A percentile compares a stretch with the other conserved stretches of the same genome.
Evolutionary conservation across 2,113 vertebrate genomes (phyloP).

Genomic region (Gallinago jamesoni): DNA sequence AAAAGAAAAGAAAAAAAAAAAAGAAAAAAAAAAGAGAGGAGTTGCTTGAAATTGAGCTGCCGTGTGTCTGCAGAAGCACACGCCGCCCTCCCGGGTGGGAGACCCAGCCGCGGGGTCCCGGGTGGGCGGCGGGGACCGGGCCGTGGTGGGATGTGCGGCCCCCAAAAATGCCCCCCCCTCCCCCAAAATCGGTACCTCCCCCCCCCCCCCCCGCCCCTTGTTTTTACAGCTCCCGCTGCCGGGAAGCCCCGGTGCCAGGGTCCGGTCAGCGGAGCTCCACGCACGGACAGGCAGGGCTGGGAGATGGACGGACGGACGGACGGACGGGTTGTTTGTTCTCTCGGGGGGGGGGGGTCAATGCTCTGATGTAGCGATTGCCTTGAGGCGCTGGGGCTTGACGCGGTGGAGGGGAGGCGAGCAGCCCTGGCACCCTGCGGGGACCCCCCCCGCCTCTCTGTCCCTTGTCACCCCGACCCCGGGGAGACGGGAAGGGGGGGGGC

Average conservation of each 20-base stretch:
- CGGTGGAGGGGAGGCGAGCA: not conserved
- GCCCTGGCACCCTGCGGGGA: not conserved
- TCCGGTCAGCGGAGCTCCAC: not conserved
- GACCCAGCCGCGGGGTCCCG: not conserved
- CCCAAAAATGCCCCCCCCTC: not conserved
- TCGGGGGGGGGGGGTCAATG: not conserved
- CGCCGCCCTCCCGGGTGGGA: not conserved
- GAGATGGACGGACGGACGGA: not conserved
- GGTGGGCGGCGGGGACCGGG: not conserved
- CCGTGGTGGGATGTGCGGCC: fast-evolving
- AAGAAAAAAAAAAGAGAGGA: too few species aligned
- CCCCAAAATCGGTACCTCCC: too few species aligned
- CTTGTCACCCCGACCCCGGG: not conserved
- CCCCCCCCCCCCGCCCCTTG: too few species aligned
- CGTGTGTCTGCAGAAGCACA: not conserved
- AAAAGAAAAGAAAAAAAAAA: too few species aligned
- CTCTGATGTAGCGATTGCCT: not conserved
- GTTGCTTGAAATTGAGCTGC: not conserved
- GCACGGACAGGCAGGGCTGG: not conserved
- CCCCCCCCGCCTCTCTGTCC: not conserved
- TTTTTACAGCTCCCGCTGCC: too few species aligned
- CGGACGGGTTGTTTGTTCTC: not conserved
- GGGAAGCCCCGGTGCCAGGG: too few species aligned
- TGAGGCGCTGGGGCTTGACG: not conserved
- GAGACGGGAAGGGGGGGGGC: too few species aligned